A percentile compares a stretch with the other conserved stretches of the same genome.
These are phyloP conservation scores for Schizopygopsis malacanthus DNA, from an alignment of 2,797 vertebrate genomes.

Conservation along the genomic window DNA sequence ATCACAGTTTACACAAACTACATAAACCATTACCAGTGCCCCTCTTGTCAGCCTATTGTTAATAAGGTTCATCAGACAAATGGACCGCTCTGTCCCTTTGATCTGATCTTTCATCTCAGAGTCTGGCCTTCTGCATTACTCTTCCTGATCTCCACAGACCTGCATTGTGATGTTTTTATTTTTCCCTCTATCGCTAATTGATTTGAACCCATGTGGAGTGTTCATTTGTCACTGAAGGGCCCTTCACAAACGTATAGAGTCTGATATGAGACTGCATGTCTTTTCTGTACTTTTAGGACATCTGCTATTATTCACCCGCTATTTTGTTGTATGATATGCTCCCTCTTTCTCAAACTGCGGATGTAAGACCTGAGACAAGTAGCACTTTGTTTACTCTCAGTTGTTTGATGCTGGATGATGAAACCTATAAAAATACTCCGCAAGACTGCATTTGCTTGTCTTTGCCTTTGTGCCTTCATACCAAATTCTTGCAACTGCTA, in stretches of 20 bases:
- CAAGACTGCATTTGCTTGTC: conserved; percentile 75
- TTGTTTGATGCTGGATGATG: conserved; percentile 81
- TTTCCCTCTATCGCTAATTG: conserved; percentile 44
- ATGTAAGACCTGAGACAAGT: conserved; percentile 71
- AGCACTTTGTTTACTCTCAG: conserved; percentile 73
- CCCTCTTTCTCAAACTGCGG: conserved; percentile 33
- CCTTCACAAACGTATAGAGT: conserved; percentile 37
- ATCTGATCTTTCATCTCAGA: conserved; percentile 57
- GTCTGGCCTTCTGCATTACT: conserved; percentile 40
- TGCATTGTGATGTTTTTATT: conserved; percentile 2
- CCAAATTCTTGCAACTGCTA: conserved; percentile 73
- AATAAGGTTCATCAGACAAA: conserved; percentile 58
- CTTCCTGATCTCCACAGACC: conserved; percentile 35
- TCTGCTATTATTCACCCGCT: conserved; percentile 7
- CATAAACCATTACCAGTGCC: conserved; percentile 23
- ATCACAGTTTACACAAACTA: background rate
- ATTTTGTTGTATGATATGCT: conserved; percentile 5
- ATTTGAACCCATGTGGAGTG: conserved; percentile 48
- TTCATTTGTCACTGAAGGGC: conserved; percentile 43
- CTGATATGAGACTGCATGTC: background rate
- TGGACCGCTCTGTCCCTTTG: conserved; percentile 48
- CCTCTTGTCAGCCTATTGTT: conserved; percentile 33
- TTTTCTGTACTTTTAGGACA: conserved; percentile 5
- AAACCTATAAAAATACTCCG: conserved; percentile 79
- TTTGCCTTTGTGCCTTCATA: conserved; percentile 60